phyloP scores from a whole-genome alignment of 2,113 vertebrate species.

The Dromaius novaehollandiae region DNA sequence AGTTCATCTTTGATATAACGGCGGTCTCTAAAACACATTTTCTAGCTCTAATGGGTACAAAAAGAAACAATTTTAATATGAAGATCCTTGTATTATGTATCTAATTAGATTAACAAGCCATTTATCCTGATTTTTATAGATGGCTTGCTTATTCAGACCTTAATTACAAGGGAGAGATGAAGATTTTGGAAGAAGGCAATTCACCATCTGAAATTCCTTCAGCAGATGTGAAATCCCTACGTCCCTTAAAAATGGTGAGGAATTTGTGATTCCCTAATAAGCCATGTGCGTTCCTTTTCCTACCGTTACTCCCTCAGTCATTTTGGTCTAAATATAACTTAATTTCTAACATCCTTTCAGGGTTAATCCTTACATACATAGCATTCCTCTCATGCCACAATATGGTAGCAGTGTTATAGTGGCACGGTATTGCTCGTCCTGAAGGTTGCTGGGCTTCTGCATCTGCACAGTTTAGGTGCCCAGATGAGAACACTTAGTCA shows the following conservation, averaged over 20 bases:
- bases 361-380: background rate
- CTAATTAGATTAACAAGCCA: conserved; percentile 1
- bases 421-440: rapidly evolving
- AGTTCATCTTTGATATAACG: background rate
- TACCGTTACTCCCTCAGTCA: rapidly evolving
- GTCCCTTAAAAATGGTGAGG: conserved; percentile 85
- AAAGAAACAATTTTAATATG: background rate
- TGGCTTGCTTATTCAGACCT: conserved; percentile 85
- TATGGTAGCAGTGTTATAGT: background rate
- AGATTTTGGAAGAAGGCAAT: conserved; percentile 76
- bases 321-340: background rate
- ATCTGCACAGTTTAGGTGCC: background rate
- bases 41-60: background rate
- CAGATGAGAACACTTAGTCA: background rate
- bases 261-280: background rate
- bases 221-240: conserved; percentile 79
- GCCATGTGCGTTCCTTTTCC: background rate
- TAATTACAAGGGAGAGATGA: conserved; percentile 82
- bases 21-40: background rate
- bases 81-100: background rate
- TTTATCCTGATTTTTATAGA: conserved; percentile 68
- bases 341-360: background rate
- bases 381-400: rapidly evolving
- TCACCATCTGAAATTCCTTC: conserved; percentile 70
- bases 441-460: background rate